Evolutionary conservation across 2,113 vertebrate species (phyloP).

Genomic region (Tor tambroides): DNA sequence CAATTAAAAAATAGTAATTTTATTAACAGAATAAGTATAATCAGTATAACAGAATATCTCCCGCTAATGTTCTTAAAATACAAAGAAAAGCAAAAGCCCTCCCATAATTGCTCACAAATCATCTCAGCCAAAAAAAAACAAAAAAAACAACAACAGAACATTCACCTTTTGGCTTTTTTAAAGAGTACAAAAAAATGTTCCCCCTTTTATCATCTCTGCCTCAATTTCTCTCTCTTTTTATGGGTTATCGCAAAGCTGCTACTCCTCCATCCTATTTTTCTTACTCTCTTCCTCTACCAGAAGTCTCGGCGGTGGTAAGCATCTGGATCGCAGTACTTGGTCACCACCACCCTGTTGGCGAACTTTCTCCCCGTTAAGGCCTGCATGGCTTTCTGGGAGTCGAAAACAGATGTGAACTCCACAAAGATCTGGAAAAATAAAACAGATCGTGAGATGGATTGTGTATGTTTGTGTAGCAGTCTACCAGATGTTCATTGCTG

Average conservation of each 20-base stretch:
- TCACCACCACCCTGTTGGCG: conserved; percentile 93
- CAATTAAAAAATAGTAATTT: conserved; percentile 43
- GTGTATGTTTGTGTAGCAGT: background rate
- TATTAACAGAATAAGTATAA: conserved; percentile 48
- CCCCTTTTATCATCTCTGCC: conserved; percentile 35
- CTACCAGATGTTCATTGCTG: conserved; percentile 3
- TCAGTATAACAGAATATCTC: conserved; percentile 32
- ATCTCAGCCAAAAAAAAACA: conserved; percentile 27
- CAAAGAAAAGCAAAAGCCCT: conserved; percentile 49
- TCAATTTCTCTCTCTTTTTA: conserved; percentile 35
- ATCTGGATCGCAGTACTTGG: conserved; percentile 94
- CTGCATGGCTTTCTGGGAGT: conserved; percentile 97
- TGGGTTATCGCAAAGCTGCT: conserved; percentile 5
- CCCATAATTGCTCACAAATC: conserved; percentile 41
- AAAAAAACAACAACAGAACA: background rate
- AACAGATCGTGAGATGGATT: background rate
- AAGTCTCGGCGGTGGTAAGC: conserved; percentile 93
- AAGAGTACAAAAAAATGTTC: conserved; percentile 38
- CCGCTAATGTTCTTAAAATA: conserved; percentile 54
- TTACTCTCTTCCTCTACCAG: conserved; percentile 79
- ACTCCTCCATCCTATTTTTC: background rate
- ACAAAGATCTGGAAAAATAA: conserved; percentile 84
- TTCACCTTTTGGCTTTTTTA: conserved; percentile 1
- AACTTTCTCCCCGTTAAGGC: conserved; percentile 92
- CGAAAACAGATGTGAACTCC: conserved; percentile 91